These are phyloP conservation scores for Balanococcus diminutus DNA, from an alignment of 2,888 invertebrate genomes.

Conservation along the genomic window DNA sequence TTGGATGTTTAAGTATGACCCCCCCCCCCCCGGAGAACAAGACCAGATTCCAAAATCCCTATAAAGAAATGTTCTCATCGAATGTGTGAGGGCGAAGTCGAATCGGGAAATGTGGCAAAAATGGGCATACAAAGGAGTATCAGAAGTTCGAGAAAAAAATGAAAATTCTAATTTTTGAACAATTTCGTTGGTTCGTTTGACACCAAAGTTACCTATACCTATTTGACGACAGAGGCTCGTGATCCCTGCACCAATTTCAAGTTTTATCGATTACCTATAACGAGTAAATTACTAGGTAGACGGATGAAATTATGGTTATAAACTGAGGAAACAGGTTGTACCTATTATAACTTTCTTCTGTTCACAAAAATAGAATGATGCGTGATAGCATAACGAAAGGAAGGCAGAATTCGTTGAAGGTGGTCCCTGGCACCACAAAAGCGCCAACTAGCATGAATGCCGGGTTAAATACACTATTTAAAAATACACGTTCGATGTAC, in stretches of 20 bases:
- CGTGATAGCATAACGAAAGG: background rate
- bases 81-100: too few species aligned
- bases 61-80: too few species aligned
- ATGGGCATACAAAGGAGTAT: too few species aligned
- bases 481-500: background rate
- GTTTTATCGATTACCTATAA: background rate
- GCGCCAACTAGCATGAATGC: background rate
- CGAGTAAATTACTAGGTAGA: background rate
- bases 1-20: too few species aligned
- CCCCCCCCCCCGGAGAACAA: too few species aligned
- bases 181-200: too few species aligned
- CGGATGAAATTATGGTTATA: background rate
- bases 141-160: too few species aligned
- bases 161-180: too few species aligned
- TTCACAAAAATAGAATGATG: background rate
- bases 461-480: background rate
- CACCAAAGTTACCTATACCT: too few species aligned
- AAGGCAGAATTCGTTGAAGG: conserved; percentile 1
- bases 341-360: background rate
- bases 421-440: background rate
- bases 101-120: too few species aligned
- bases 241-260: background rate
- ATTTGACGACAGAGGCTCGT: background rate
- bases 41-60: too few species aligned
- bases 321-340: background rate